These are phyloP conservation scores for Thomomys bottae DNA, from an alignment of 2,113 vertebrate species.

Conservation along the genomic window DNA sequence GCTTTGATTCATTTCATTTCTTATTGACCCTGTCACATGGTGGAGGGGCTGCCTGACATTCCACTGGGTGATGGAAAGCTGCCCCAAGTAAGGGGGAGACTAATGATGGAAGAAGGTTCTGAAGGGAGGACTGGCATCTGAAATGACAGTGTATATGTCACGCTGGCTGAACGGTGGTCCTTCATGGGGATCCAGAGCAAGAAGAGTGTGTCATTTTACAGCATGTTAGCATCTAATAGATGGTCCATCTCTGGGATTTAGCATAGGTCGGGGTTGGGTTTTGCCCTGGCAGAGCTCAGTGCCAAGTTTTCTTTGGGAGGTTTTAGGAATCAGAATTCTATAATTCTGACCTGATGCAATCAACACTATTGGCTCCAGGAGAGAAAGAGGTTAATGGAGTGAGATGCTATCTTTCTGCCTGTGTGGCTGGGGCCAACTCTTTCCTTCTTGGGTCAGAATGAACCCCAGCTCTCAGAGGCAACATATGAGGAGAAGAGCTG, in stretches of 20 bases:
- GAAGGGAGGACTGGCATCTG: constrained; percentile 21
- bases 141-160: neutral
- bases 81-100: constrained; percentile 43
- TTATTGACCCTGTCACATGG: constrained; percentile 21
- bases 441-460: neutral
- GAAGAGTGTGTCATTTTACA: neutral
- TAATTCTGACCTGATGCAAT: neutral
- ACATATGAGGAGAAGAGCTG: neutral
- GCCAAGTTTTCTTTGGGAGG: neutral
- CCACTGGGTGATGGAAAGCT: neutral
- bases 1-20: constrained; percentile 59
- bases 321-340: neutral
- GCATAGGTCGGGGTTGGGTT: neutral
- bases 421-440: neutral
- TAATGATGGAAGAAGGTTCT: constrained; percentile 25
- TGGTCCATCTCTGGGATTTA: neutral
- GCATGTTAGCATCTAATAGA: constrained; percentile 37
- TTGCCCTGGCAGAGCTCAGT: neutral
- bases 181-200: constrained; percentile 5
- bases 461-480: neutral
- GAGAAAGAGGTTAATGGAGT: neutral
- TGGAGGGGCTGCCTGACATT: constrained; percentile 7
- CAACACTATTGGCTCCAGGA: neutral
- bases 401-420: neutral
- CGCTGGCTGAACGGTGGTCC: neutral